phyloP scores from a whole-genome alignment of 2,113 vertebrate species.

The Scomber scombrus region DNA sequence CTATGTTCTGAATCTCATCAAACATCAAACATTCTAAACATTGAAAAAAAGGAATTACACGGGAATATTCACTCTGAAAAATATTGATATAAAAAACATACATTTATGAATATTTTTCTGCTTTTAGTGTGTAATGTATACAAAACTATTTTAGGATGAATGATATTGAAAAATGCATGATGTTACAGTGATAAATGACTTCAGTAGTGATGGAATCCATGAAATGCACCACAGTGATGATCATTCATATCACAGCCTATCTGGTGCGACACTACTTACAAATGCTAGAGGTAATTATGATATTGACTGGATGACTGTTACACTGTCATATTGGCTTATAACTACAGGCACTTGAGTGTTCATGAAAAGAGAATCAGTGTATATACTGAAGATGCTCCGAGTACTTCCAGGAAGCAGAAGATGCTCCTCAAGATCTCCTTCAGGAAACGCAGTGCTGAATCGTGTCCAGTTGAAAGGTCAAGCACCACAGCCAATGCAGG shows the following conservation, averaged over 20 bases:
- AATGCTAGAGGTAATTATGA: constrained; percentile 5
- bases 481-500: constrained; percentile 58
- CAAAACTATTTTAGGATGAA: neutral
- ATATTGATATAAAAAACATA: too few relatives aligned
- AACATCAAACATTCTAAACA: too few relatives aligned
- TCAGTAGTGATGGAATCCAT: neutral
- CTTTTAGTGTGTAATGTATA: too few relatives aligned
- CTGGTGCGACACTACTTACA: neutral
- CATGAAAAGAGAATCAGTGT: constrained; percentile 17
- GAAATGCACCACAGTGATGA: neutral
- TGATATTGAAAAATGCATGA: neutral
- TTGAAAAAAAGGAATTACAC: too few relatives aligned
- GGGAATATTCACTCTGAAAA: too few relatives aligned
- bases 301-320: constrained; percentile 8
- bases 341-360: constrained; percentile 30
- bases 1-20: too few relatives aligned
- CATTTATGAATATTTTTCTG: too few relatives aligned
- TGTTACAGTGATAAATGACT: too few relatives aligned
- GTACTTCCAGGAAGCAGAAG: constrained; percentile 35
- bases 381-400: constrained; percentile 34
- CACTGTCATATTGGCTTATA: constrained; percentile 29
- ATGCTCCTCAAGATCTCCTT: constrained; percentile 42
- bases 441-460: constrained; percentile 20
- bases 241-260: neutral
- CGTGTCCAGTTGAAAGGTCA: constrained; percentile 59